Evolutionary conservation across 1,140 invertebrate genomes (phyloP), one percentile per base, ranked within the genome.

Genomic region (Brachystomella parvula): DNA sequence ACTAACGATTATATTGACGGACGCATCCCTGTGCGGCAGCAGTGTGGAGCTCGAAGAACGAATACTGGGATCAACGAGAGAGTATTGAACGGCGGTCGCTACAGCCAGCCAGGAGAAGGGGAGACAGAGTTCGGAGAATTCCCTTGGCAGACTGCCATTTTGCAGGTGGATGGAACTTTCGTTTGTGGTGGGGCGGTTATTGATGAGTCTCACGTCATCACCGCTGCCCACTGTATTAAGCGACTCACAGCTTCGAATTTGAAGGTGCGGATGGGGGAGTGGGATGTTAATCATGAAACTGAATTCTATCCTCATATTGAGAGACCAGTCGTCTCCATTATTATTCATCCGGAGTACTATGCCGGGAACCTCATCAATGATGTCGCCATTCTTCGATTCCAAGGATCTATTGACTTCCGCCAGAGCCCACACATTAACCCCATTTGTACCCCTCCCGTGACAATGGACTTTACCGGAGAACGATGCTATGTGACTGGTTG

Each of bases 231-330:
- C 28, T 70, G 69, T 28, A 64, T 73, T 21, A 71, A 73, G 29
- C 47, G 56, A 29, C 64, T 59, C 31, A 21, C 39, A 6, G 47
- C 72, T 2, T 85, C 85, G 65, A 89, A 94, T 75, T 80, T 95
- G 32, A 83, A 90, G 69, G 87, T 91, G 3, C 85, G 93, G 65
- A 79, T 95, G 58, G 93, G 93, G 47, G 93, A 96, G 83, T 96
- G 92, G 92, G 92, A 96, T 77, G 92, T 96, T 0, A 94, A 94
- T 75, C 87, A 90, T 68, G 92, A 95, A 67, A 90, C 92, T 19
- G 92, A 96, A 76, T 94, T 94, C 77, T 95, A 89, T 76, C 90
- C 92, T 0, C 91, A 94, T 78, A 87, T 92, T 65, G 93, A 96
- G 79, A 84, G 86, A 67, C 88, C 92, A 75, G 85, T 94, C 9